Conservation (phyloP, 35 echinoderm and acorn worm species). For the Antedon bifida region DNA sequence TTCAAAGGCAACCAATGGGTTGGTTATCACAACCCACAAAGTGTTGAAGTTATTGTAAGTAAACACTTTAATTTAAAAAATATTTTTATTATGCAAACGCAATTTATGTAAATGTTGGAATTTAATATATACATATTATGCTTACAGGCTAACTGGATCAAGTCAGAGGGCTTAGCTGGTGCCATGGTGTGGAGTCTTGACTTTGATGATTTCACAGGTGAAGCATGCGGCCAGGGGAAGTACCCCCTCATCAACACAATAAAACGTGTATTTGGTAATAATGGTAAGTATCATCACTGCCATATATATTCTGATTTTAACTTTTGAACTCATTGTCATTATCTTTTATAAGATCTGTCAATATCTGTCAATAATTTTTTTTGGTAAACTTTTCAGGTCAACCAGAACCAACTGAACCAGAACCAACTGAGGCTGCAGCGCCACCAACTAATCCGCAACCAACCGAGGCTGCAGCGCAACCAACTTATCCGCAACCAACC, state of each 20-base stretch:
- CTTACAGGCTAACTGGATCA: constrained; percentile 9
- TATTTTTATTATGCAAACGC: too few species aligned
- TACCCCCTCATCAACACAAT: constrained; percentile 22
- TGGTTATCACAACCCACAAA: constrained; percentile 22
- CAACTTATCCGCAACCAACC: not conserved
- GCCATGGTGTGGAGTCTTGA: constrained; percentile 33
- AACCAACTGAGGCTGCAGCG: too few species aligned
- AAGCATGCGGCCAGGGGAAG: constrained; percentile 3
- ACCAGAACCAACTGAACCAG: too few species aligned
- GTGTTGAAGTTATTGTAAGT: constrained; percentile 12
- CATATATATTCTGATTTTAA: too few species aligned
- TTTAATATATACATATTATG: too few species aligned
- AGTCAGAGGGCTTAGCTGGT: constrained; percentile 6
- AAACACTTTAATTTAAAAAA: too few species aligned
- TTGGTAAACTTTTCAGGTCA: too few species aligned
- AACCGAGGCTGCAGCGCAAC: not conserved
- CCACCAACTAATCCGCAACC: not conserved
- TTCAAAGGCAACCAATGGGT: constrained; percentile 27
- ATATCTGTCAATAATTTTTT: too few species aligned
- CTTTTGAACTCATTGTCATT: too few species aligned
- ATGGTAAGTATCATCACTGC: too few species aligned
- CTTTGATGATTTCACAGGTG: constrained; percentile 27
- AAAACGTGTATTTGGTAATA: constrained; percentile 9
- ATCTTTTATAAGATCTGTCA: too few species aligned
- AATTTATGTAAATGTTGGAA: too few species aligned